Percentiles rank a stretch among this genome's conserved stretches.
Conservation (phyloP, 2,888 invertebrate species). For the Hyles lineata region DNA sequence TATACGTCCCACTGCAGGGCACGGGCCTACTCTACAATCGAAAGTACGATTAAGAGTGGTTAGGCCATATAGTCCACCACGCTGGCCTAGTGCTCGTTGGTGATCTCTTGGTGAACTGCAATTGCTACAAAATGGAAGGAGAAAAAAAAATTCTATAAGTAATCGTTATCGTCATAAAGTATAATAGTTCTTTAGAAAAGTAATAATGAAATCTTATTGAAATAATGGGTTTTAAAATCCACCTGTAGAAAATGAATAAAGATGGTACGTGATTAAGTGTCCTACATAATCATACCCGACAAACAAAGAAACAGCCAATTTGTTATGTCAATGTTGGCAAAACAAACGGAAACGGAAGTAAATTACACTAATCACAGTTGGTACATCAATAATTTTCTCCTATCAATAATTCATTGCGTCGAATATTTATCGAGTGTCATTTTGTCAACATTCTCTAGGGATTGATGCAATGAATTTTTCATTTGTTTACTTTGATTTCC, state of each 20-base stretch:
- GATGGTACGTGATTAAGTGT: conserved; percentile 3
- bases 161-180: too few relatives aligned
- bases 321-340: conserved; percentile 28
- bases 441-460: neutral
- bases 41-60: too few relatives aligned
- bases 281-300: neutral
- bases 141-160: too few relatives aligned
- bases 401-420: conserved; percentile 27
- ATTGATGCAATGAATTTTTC: neutral
- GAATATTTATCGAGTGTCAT: conserved; percentile 14
- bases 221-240: neutral
- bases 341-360: conserved; percentile 24
- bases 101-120: too few relatives aligned
- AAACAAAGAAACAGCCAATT: conserved; percentile 21
- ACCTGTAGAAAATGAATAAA: conserved; percentile 1
- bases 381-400: conserved; percentile 25
- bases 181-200: too few relatives aligned
- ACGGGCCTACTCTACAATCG: too few relatives aligned
- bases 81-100: too few relatives aligned
- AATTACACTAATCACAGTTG: conserved; percentile 27
- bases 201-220: neutral
- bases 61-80: too few relatives aligned
- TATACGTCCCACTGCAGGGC: too few relatives aligned
- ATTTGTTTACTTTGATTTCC: neutral
- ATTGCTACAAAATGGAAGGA: too few relatives aligned